phyloP scores from a whole-genome alignment of 2,888 invertebrate genomes.

The Octonoba sinensis region DNA sequence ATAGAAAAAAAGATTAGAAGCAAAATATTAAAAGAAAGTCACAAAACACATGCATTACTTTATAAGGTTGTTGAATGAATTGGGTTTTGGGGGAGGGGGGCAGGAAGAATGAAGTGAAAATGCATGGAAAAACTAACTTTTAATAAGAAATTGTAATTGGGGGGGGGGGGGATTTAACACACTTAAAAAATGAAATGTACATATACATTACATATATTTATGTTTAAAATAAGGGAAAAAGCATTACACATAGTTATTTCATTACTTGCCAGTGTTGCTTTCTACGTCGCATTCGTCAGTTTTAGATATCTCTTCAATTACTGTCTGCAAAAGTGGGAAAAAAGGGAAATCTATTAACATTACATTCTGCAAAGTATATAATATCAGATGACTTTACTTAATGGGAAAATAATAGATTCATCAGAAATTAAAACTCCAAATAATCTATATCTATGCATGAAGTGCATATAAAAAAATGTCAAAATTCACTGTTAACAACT shows the following conservation, averaged over 20 bases:
- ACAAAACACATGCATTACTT: neutral
- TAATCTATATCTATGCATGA: too few species aligned
- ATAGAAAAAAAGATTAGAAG: neutral
- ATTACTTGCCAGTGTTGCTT: constrained; percentile 65
- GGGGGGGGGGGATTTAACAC: neutral
- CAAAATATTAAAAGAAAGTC: neutral
- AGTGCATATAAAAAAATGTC: neutral
- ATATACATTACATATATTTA: neutral
- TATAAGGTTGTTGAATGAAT: neutral
- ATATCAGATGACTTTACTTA: constrained; percentile 13
- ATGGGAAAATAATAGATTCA: neutral
- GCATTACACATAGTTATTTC: constrained; percentile 30
- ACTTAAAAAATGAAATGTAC: neutral
- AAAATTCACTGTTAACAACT: neutral
- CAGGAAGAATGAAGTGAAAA: neutral
- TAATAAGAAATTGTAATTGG: neutral
- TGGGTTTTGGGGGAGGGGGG: neutral
- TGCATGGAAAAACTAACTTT: neutral
- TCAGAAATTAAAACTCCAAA: too few species aligned
- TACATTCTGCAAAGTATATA: neutral
- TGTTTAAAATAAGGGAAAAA: constrained; percentile 2
- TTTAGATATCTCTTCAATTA: constrained; percentile 71
- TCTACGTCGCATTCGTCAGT: constrained; percentile 71
- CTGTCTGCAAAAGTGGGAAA: constrained; percentile 69
- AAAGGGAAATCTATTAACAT: neutral